These are phyloP conservation scores for Onthophagus sagittarius DNA, from an alignment of 2,888 invertebrate genomes.

Conservation along the genomic window DNA sequence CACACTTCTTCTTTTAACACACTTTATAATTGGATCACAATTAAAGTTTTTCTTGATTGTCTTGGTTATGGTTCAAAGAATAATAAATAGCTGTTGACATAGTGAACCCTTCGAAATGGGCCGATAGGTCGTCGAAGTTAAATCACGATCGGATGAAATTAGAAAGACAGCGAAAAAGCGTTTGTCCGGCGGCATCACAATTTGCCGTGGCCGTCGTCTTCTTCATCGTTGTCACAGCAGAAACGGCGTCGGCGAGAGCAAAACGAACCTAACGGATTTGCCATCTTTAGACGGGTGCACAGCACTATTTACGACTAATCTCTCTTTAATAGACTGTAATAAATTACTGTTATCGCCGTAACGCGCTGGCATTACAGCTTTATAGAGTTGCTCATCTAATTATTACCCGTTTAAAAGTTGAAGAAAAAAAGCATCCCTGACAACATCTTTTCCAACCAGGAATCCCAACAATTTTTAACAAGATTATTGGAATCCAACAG, in stretches of 20 bases:
- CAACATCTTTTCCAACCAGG: background rate
- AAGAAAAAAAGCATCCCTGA: background rate
- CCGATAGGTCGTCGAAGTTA: too few relatives aligned
- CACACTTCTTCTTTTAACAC: too few relatives aligned
- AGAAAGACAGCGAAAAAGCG: too few relatives aligned
- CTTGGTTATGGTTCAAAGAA: too few relatives aligned
- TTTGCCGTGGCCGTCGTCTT: too few relatives aligned
- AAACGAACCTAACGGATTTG: constrained; percentile 6
- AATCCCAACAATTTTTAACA: background rate
- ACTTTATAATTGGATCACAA: too few relatives aligned
- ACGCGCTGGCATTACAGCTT: background rate
- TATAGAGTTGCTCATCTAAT: constrained; percentile 5
- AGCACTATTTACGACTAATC: constrained; percentile 4
- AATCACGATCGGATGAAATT: too few relatives aligned
- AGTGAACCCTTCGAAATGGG: too few relatives aligned
- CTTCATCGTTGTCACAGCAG: background rate
- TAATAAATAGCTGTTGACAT: too few relatives aligned
- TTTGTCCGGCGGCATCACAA: too few relatives aligned
- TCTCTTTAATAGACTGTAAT: constrained; percentile 8
- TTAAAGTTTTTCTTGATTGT: too few relatives aligned
- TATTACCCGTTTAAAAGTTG: background rate
- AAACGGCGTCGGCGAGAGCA: background rate
- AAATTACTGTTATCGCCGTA: constrained; percentile 8
- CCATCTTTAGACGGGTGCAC: background rate
- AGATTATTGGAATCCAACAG: background rate